Percentiles rank a stretch among this genome's conserved stretches.
phyloP scores from a whole-genome alignment of 2,888 invertebrate genomes.

The Callyntrura guangdongensis region DNA sequence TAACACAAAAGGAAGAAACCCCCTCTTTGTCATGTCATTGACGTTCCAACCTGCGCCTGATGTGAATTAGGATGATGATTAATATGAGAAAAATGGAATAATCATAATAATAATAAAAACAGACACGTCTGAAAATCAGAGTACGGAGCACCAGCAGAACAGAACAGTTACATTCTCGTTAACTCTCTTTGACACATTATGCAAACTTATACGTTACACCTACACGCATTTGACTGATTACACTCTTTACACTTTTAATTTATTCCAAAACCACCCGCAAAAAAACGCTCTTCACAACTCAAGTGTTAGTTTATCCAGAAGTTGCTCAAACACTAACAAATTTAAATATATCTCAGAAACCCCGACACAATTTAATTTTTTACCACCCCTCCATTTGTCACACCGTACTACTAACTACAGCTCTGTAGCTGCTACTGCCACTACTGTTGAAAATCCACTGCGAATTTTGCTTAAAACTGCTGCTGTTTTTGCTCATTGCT shows the following conservation, averaged over 20 bases:
- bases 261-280: constrained; percentile 1
- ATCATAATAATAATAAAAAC: constrained; percentile 52
- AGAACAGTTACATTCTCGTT: constrained; percentile 25
- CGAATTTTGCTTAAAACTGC: constrained; percentile 19
- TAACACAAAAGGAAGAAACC: constrained; percentile 39
- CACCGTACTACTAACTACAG: not conserved
- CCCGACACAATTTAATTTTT: not conserved
- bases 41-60: not conserved
- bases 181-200: constrained; percentile 40
- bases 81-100: constrained; percentile 57
- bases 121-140: constrained; percentile 4
- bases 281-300: constrained; percentile 53
- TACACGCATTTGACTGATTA: not conserved
- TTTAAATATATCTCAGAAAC: constrained; percentile 18
- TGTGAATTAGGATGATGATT: not conserved
- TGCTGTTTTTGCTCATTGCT: constrained; percentile 51
- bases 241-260: not conserved
- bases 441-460: constrained; percentile 30
- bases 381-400: not conserved
- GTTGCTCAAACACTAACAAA: constrained; percentile 7
- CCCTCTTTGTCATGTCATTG: constrained; percentile 56
- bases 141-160: constrained; percentile 7
- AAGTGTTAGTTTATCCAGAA: constrained; percentile 54
- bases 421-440: not conserved
- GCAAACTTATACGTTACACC: constrained; percentile 9